Evolutionary conservation across 2,113 vertebrate genomes (phyloP).

Genomic region (Lagopus leucura): DNA sequence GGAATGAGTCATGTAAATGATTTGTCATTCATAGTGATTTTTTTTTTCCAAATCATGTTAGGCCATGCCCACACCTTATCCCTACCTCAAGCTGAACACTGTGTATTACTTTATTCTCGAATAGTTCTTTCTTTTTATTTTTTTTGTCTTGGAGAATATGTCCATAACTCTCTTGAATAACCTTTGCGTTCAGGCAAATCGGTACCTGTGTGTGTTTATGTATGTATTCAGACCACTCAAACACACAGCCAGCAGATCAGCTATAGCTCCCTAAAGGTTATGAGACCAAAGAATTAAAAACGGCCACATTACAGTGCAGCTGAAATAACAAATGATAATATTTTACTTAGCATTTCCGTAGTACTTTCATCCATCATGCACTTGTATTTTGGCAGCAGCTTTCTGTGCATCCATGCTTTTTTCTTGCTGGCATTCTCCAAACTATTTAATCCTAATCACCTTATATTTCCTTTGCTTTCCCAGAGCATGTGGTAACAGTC

Average conservation of each 20-base stretch:
- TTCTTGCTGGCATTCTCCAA: background rate
- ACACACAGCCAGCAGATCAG: background rate
- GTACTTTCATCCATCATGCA: constrained; percentile 9
- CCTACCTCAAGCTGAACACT: background rate
- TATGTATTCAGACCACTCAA: accelerated
- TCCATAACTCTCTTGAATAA: background rate
- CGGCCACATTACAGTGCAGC: background rate
- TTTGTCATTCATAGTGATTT: constrained; percentile 57
- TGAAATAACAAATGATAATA: constrained; percentile 47
- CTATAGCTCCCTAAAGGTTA: background rate
- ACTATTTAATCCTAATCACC: background rate
- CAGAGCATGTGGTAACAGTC: background rate
- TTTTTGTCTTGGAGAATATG: background rate
- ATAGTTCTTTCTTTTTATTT: accelerated
- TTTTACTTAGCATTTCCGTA: constrained; percentile 31
- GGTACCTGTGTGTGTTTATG: background rate
- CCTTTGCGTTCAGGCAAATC: constrained; percentile 7
- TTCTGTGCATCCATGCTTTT: background rate
- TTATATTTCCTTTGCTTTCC: background rate
- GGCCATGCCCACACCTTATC: background rate
- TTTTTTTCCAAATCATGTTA: constrained; percentile 34
- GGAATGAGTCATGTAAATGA: constrained; percentile 55
- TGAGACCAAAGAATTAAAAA: constrained; percentile 23
- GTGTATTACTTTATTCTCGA: background rate
- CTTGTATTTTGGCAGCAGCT: background rate